Base-by-base conservation (phyloP, 2,888 invertebrate species). In the Galerucella calmariensis region DNA sequence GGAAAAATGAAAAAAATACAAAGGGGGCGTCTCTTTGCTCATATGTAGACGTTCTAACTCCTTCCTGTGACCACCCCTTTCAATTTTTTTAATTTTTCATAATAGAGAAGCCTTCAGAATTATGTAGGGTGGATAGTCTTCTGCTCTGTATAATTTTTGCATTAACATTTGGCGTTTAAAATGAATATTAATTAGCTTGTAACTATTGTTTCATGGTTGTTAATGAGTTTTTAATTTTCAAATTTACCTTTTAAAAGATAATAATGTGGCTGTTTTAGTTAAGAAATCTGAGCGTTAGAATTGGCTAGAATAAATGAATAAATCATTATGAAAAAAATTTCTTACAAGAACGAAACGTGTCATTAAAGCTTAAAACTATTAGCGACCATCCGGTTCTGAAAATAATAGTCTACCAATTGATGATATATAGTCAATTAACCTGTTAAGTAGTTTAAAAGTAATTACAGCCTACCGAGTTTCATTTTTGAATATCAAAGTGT, bases 391-490 rank as follows among this genome's bases (percentile, higher is more conserved):
- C 82, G 82, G 81, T 81, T 79, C 71, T 74, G 75, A 77, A 81
- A 82, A 82, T 82, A 82, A 82, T 81, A 80, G 80, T 77, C 78
- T 78, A 77, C 76, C 73, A 76, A 79, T 81, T 81, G 81, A 56
- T 56, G 56, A 83, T 83, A 81, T 81, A 82, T 80, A 80, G 81
- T 80, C 82, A 81, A 82, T 83, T 82, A 82, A 81, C 80, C 77
- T 76, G 76, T 80, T 80, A 81, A 81, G 81, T 81, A 82, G 81
- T 81, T 81, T 78, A 77, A 75, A 80, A 78, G 78, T 83, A 83
- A 83, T 83, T 83, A 81, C 80, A 80, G 77, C 78, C 78, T 81
- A 79, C 77, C 80, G 74, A 77, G 78, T 75, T 78, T 79, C 79
- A 79, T 79, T 79, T 80, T 78, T 75, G 77, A 79, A 80, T 78